Conservation (phyloP, 2,888 invertebrate genomes). For the Ichneumon xanthorius region DNA sequence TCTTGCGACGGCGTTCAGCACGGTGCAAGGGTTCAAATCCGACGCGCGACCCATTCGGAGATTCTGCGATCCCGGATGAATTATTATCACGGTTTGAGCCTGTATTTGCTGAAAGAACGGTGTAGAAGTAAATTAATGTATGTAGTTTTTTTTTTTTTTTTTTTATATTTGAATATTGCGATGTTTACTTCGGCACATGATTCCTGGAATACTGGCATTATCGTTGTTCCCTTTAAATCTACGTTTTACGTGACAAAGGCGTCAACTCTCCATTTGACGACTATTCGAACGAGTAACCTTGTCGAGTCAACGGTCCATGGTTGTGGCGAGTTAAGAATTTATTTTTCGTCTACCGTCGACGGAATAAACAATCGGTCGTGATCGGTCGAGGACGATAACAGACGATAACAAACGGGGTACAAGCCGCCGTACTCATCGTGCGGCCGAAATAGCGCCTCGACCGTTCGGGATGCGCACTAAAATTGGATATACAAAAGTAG, state of each 20-base stretch:
- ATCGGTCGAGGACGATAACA: neutral
- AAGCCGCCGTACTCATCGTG: neutral
- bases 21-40: slow-evolving; percentile 93
- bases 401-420: neutral
- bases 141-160: slow-evolving; percentile 1
- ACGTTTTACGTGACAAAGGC: neutral
- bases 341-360: neutral
- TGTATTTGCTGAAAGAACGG: slow-evolving; percentile 87
- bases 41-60: slow-evolving; percentile 96
- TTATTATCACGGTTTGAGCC: slow-evolving; percentile 94
- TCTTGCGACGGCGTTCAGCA: slow-evolving; percentile 94
- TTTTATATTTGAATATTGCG: neutral
- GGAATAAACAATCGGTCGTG: neutral
- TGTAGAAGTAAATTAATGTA: neutral
- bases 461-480: too few species aligned
- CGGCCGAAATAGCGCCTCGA: too few species aligned
- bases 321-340: neutral
- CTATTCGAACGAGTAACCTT: neutral
- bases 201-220: slow-evolving; percentile 84
- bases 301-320: neutral
- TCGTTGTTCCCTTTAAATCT: slow-evolving; percentile 58
- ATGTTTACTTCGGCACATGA: slow-evolving; percentile 81
- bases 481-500: too few species aligned
- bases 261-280: slow-evolving; percentile 26
- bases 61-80: slow-evolving; percentile 97